Evolutionary conservation across 1,140 invertebrate species (phyloP).

Genomic region (Dendroctonus ponderosae): DNA sequence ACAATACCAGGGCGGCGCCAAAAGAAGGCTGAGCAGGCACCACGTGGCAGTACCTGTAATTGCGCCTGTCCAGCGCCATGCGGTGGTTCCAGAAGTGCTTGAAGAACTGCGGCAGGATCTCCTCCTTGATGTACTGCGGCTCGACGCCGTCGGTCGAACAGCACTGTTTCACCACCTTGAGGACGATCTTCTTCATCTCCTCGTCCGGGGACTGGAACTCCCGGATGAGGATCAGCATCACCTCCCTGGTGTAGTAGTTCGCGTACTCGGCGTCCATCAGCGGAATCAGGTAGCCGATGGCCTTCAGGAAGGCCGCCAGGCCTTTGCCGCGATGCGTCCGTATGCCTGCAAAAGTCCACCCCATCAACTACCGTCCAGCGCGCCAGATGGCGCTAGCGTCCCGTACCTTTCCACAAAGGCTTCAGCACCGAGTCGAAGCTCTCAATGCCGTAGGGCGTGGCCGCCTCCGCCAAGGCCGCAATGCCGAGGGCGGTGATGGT

Average conservation of each 20-base stretch:
- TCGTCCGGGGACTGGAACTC: constrained; percentile 99
- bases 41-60: constrained; percentile 78
- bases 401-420: constrained; percentile 89
- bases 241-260: constrained; percentile 99
- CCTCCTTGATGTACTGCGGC: constrained; percentile 98
- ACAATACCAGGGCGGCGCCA: no score
- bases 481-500: constrained; percentile 99
- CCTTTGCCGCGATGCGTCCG: constrained; percentile 97
- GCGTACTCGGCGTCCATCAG: constrained; percentile 99
- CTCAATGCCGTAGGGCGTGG: constrained; percentile 99
- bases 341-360: constrained; percentile 60
- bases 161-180: constrained; percentile 99
- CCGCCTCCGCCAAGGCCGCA: constrained; percentile 95
- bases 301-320: constrained; percentile 97
- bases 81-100: constrained; percentile 99
- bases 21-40: no score
- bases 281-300: constrained; percentile 98
- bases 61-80: constrained; percentile 97
- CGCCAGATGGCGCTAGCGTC: no score
- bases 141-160: constrained; percentile 99
- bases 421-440: constrained; percentile 99
- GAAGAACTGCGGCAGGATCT: constrained; percentile 98
- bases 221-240: constrained; percentile 98
- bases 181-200: constrained; percentile 99
- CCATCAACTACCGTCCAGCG: no score